Evolutionary conservation across 2,888 invertebrate genomes (phyloP), one percentile per base, ranked within the genome.

Genomic region (Holacanthella duospinosa): DNA sequence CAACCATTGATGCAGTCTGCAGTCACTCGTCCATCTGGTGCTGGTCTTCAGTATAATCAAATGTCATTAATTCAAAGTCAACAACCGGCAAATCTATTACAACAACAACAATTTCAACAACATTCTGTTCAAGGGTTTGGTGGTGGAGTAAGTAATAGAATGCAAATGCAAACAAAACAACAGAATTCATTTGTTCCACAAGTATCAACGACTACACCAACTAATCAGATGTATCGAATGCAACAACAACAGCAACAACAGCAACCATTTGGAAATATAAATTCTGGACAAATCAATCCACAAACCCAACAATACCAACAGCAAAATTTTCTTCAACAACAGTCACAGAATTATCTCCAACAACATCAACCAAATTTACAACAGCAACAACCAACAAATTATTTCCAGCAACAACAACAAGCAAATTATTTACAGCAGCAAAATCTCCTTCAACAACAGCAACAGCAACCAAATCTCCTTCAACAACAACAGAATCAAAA

Each of bases 171-270:
- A n/a, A n/a, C n/a, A n/a, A n/a, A n/a, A n/a, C n/a, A n/a, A n/a
- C n/a, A n/a, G n/a, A n/a, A n/a, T n/a, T n/a, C n/a, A n/a, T n/a
- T n/a, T n/a, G n/a, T n/a, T n/a, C n/a, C n/a, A n/a, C n/a, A n/a
- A n/a, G n/a, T n/a, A n/a, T n/a, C n/a, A n/a, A n/a, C n/a, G n/a
- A n/a, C n/a, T n/a, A n/a, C n/a, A n/a, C n/a, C n/a, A n/a, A n/a
- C n/a, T n/a, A 60, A 55, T 55, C 60, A 60, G 36, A 19, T 60
- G 27, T 48, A n/a, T 21, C 6, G 48, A 48, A 48, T 21, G 48
- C 53, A 53, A 28, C 28, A 28, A 48, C 58, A 58, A 24, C 58
- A 28, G 59, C 58, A 58, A 24, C 58, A 59, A 60, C 58, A 58
- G 24, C 58, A 59, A 60, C 55, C 43, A 36, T 55, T 25, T n/a